Base-by-base conservation (phyloP, 35 echinoderm and acorn worm genomes). In the Ophioderma brevispina region DNA sequence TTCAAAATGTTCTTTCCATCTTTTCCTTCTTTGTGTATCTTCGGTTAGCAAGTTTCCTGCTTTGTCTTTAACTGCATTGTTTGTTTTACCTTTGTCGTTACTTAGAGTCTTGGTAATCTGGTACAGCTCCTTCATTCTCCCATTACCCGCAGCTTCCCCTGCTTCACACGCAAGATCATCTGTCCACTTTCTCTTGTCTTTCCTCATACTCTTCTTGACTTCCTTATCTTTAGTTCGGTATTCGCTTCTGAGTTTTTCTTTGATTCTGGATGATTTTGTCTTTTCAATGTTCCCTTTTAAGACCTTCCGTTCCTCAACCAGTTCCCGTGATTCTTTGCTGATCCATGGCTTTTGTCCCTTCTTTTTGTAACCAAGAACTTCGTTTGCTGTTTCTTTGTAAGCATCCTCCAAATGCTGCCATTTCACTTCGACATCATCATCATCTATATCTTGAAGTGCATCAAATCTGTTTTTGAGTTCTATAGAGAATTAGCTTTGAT, bases 311-410 rank as follows among this genome's bases (percentile, higher is more conserved):
- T 91, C 35, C 28, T 92, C 90, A 5, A 85, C 55, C 19, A 36
- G 21, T 31, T 85, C 31, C 50, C 81, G 77, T 40, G 89, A 85
- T 32, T 76, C 59, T 75, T 13, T 41, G 28, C 35, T 42, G 14
- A 91, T 85, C 89, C 89, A 91, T 79, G 59, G 49, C 37, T 85
- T 91, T 33, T 39, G 37, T 6, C 76, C 81, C 41, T 70, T 85
- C 43, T 85, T 85, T 36, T 84, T 85, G 55, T 37, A 76, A 5
- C 89, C 89, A 4, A 91, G 81, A 36, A 76, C 36, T 50, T 76
- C 40, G 36, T 91, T 59, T 34, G 52, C 55, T 41, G 81, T 78
- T 39, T 85, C 17, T 10, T 28, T 84, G 32, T 85, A 91, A 36
- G 64, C 37, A 19, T 31, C 33, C 39, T 85, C 30, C 21, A 85